Conservation (phyloP, 2,797 vertebrate species). For the Crocodylus rhombifer region DNA sequence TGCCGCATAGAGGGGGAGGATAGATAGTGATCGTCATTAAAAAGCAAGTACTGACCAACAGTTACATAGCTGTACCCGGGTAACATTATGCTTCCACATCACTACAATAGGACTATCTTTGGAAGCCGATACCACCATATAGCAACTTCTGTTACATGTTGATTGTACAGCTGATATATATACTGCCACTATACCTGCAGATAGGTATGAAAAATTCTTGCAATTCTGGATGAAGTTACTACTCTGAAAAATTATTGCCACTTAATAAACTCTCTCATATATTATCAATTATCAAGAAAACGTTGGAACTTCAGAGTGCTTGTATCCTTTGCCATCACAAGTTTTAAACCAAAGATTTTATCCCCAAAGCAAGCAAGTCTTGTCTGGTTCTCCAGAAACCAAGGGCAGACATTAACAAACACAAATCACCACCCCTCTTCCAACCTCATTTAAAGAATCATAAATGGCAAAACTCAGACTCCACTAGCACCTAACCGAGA, state of each 20-base stretch:
- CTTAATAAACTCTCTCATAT: neutral
- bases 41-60: slow-evolving; percentile 13
- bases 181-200: neutral
- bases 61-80: neutral
- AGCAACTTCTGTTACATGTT: neutral
- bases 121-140: neutral
- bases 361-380: too few species aligned
- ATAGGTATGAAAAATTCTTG: neutral
- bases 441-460: neutral
- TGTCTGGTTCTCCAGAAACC: too few species aligned
- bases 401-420: too few species aligned
- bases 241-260: neutral
- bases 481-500: neutral
- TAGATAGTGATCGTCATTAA: slow-evolving; percentile 10
- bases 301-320: neutral
- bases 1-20: too few species aligned
- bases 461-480: neutral
- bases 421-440: neutral
- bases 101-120: neutral
- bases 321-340: neutral
- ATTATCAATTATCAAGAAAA: neutral
- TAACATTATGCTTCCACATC: neutral
- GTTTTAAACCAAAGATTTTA: neutral
- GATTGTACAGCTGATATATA: neutral
- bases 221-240: neutral